These are phyloP conservation scores for Paradoxurus hermaphroditus DNA, from an alignment of 2,113 vertebrate species.

Conservation along the genomic window DNA sequence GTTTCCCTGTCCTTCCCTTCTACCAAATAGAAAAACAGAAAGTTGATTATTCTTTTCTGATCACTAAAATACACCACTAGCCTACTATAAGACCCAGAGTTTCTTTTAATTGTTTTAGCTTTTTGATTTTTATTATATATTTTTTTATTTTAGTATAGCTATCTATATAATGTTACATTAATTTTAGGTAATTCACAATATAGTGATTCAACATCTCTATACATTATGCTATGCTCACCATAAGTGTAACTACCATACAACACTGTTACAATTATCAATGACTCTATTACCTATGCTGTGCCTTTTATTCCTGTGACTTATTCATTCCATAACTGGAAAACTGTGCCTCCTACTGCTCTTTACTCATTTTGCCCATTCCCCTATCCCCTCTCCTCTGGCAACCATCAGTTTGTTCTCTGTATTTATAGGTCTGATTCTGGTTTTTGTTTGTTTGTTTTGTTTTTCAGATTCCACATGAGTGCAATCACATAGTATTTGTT, in stretches of 20 bases:
- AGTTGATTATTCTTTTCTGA: background rate
- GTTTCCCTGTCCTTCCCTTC: background rate
- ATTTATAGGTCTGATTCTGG: background rate
- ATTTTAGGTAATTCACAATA: background rate
- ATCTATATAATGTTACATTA: background rate
- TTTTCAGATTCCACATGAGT: background rate
- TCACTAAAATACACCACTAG: background rate
- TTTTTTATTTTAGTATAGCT: background rate
- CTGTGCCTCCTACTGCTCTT: background rate
- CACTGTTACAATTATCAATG: background rate
- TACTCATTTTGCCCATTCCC: background rate
- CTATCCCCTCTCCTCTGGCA: background rate
- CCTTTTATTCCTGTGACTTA: background rate
- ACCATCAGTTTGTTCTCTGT: background rate
- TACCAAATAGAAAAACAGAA: constrained; percentile 16
- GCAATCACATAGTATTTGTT: background rate
- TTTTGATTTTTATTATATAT: background rate
- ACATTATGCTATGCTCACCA: background rate
- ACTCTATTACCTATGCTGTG: background rate
- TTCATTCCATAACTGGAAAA: background rate
- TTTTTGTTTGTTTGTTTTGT: background rate
- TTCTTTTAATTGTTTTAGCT: background rate
- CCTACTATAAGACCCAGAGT: background rate
- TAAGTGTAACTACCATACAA: background rate
- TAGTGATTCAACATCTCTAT: background rate